These are phyloP conservation scores for Drosophila anomelani DNA, from an alignment of 2,888 invertebrate species.

Conservation along the genomic window DNA sequence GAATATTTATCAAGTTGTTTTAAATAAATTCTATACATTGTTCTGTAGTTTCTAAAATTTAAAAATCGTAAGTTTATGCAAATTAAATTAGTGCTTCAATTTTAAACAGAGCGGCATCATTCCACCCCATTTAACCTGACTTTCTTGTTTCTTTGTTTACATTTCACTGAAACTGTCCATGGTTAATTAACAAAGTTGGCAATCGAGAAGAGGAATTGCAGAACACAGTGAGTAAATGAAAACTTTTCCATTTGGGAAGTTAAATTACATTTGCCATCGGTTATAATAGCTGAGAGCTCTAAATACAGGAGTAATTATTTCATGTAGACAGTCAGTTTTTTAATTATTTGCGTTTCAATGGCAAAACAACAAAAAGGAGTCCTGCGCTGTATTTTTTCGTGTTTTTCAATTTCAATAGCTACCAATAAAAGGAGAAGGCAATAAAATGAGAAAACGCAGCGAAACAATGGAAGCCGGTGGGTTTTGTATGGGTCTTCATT, in stretches of 20 bases:
- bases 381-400: conserved; percentile 10
- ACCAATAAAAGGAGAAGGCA: conserved; percentile 19
- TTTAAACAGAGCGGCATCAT: neutral
- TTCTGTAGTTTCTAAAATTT: neutral
- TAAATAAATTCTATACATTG: neutral
- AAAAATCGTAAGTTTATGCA: neutral
- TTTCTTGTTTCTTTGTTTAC: neutral
- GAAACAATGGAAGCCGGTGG: conserved; percentile 53
- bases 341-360: conserved; percentile 46
- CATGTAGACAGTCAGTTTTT: conserved; percentile 9
- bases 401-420: conserved; percentile 28
- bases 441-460: conserved; percentile 44
- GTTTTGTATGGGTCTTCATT: conserved; percentile 54
- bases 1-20: neutral
- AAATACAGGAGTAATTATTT: conserved; percentile 10
- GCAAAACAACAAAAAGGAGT: conserved; percentile 10
- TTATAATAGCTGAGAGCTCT: neutral
- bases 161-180: conserved; percentile 8
- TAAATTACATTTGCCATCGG: conserved; percentile 9
- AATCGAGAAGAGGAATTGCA: conserved; percentile 1
- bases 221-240: conserved; percentile 11
- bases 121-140: neutral
- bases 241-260: conserved; percentile 31
- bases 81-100: neutral
- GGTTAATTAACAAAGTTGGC: conserved; percentile 37